Evolutionary conservation across 2,113 vertebrate species (phyloP), one percentile per base, ranked within the genome.

Genomic region (Heterochromis multidens): DNA sequence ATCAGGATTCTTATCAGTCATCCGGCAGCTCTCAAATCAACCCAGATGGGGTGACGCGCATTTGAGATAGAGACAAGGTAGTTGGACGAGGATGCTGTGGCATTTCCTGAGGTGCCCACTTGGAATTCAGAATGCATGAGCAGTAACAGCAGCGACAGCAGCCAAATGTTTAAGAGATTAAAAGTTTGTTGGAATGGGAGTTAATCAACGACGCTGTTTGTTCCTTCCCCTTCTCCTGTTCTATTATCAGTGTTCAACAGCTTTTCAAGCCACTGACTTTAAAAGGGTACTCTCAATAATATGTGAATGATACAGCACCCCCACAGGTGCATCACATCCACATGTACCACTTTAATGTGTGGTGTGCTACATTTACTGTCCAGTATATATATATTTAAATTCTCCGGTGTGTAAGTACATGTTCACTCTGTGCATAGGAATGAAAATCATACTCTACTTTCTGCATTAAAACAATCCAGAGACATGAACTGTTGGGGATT

Each of bases 1-100:
- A 87, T 87, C 83, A 56, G 89, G 77, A 74, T 84, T 74, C 56
- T 88, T 86, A 89, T 90, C 82, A 77, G 85, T 90, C 79, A 90
- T 84, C 85, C 56, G 7, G 19, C 23, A 35, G 70, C 63, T 80
- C 43, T 56, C n/a, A 62, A 25, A 16, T 62, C 77, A 29, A 81
- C 80, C 31, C 33, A 80, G 46, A 83, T 46, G 57, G 72, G 57
- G 25, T 17, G 84, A 62, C 11, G 25, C 43, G 57, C 81, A 70
- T 40, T 80, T 35, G 19, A 77, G 65, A 78, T 52, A 60, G 85
- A 86, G 33, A 67, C 19, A 27, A 35, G 52, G 82, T 79, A 74
- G 52, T 11, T 31, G 62, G 65, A 54, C 4, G 9, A 83, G 33
- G 49, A 65, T 56, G 52, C 35, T 37, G 25, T 58, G 56, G 40